Conservation (phyloP, 2,797 vertebrate species). For the Sarcophilus harrisii region DNA sequence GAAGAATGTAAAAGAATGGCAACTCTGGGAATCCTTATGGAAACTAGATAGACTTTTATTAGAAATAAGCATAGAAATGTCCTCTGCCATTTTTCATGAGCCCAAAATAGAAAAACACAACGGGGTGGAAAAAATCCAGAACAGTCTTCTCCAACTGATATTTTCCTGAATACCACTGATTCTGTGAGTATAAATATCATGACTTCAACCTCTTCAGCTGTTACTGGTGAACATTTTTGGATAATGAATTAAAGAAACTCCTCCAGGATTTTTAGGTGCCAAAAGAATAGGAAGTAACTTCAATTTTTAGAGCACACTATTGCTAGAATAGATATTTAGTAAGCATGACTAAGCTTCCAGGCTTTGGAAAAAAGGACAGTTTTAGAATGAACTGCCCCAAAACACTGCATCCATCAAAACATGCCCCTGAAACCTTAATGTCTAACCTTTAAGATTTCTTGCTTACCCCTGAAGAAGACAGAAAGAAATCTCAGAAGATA, state of each 20-base stretch:
- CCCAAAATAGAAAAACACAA: conserved; percentile 45
- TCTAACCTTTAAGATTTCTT: background rate
- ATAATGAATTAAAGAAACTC: conserved; percentile 46
- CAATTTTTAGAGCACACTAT: conserved; percentile 22
- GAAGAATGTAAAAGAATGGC: background rate
- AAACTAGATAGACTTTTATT: background rate
- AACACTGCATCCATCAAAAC: background rate
- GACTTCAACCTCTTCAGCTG: conserved; percentile 9
- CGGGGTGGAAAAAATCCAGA: background rate
- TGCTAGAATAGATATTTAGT: conserved; percentile 39
- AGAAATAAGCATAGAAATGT: conserved; percentile 22
- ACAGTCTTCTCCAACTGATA: background rate
- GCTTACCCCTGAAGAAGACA: background rate
- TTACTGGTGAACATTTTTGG: conserved; percentile 17
- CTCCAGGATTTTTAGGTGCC: conserved; percentile 40
- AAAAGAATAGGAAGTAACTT: conserved; percentile 43
- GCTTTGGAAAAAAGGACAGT: conserved; percentile 24
- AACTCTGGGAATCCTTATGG: background rate
- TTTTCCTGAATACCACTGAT: background rate
- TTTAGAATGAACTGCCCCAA: background rate
- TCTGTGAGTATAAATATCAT: background rate
- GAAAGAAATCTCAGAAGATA: background rate
- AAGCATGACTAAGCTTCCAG: background rate
- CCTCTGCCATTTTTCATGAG: conserved; percentile 40
- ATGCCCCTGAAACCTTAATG: background rate